These are phyloP conservation scores for Eriosoma lanigerum DNA, from an alignment of 1,140 invertebrate species.

Conservation along the genomic window DNA sequence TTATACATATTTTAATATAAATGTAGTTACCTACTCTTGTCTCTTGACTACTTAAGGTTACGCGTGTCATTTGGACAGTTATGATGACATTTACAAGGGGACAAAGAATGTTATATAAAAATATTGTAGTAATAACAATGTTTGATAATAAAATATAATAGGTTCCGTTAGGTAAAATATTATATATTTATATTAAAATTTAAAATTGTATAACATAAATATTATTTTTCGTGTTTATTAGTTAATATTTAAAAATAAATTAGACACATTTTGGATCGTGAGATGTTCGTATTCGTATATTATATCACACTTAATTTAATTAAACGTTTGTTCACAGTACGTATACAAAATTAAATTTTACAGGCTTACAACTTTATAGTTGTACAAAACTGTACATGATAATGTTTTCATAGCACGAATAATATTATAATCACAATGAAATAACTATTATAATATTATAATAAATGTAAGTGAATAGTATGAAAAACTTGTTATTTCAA, in stretches of 20 bases:
- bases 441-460: not conserved
- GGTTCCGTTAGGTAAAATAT: not conserved
- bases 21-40: too few species aligned
- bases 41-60: slow-evolving; percentile 24
- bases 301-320: slow-evolving; percentile 18
- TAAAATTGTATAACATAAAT: slow-evolving; percentile 10
- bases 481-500: not conserved
- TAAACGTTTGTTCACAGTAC: not conserved
- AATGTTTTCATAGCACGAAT: slow-evolving; percentile 6
- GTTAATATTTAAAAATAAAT: slow-evolving; percentile 13
- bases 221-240: slow-evolving; percentile 7
- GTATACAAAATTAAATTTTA: slow-evolving; percentile 2
- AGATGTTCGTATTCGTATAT: not conserved
- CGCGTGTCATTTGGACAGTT: slow-evolving; percentile 26
- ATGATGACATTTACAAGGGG: slow-evolving; percentile 36
- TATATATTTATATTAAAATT: slow-evolving; percentile 4
- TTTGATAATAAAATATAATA: slow-evolving; percentile 26
- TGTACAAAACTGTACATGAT: not conserved
- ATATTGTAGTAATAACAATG: slow-evolving; percentile 13
- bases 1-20: too few species aligned
- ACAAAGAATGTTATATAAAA: slow-evolving; percentile 6
- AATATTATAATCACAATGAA: slow-evolving; percentile 2
- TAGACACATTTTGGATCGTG: slow-evolving; percentile 20
- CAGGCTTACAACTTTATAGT: slow-evolving; percentile 10
- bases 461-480: too few species aligned